Evolutionary conservation across 2,113 vertebrate species (phyloP).

Genomic region (Takifugu bimaculatus): DNA sequence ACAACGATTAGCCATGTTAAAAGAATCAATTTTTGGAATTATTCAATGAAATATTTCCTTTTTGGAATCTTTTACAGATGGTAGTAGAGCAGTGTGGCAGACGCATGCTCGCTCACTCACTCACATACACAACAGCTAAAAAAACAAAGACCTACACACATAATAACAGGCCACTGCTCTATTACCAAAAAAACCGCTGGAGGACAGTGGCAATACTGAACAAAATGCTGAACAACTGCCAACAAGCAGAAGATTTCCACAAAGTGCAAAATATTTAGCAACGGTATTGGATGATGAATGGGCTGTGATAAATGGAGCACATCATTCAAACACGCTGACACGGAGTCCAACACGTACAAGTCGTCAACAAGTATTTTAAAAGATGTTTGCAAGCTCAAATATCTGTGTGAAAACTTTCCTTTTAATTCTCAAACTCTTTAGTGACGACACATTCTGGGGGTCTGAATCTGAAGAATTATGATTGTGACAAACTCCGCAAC

Average conservation of each 20-base stretch:
- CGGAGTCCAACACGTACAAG: conserved; percentile 61
- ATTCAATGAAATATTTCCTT: background rate
- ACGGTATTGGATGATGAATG: conserved; percentile 26
- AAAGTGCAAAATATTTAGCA: conserved; percentile 7
- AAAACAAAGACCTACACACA: conserved; percentile 11
- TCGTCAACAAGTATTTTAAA: conserved; percentile 35
- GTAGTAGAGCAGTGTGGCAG: background rate
- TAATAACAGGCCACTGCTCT: background rate
- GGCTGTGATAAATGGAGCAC: too few species aligned
- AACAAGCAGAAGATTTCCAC: conserved; percentile 5
- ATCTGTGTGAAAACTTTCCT: background rate
- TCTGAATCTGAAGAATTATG: too few species aligned
- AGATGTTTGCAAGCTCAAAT: conserved; percentile 11
- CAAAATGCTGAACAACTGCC: conserved; percentile 9
- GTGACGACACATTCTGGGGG: too few species aligned
- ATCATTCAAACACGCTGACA: conserved; percentile 46
- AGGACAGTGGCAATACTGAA: background rate
- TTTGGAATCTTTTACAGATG: background rate
- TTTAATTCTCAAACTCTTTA: background rate
- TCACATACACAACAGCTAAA: background rate
- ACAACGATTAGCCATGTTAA: background rate
- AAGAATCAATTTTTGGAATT: background rate
- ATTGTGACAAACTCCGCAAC: too few species aligned
- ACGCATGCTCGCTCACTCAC: background rate
- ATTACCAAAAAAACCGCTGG: background rate